A percentile compares a stretch with the other conserved stretches of the same genome.
phyloP scores from a whole-genome alignment of 2,797 vertebrate genomes.

The Adelosebastes latens region DNA sequence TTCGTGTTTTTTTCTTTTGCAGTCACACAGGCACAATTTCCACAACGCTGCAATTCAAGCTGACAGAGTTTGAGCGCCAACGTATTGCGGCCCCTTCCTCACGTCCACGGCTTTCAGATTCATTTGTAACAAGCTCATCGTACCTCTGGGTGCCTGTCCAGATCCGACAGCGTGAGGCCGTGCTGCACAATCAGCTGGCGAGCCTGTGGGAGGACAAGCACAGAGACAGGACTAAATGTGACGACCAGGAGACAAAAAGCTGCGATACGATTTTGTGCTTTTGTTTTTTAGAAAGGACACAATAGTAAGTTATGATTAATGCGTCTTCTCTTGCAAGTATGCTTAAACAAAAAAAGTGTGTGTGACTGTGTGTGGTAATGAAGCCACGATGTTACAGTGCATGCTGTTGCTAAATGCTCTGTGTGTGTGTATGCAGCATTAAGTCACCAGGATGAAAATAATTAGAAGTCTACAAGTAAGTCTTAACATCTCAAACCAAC shows the following conservation, averaged over 20 bases:
- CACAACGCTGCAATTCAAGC: background rate
- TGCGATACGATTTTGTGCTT: accelerated
- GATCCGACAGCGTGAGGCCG: conserved; percentile 90
- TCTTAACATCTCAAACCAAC: conserved; percentile 65
- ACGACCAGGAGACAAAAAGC: background rate
- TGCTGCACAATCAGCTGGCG: conserved; percentile 96
- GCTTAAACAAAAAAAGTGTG: background rate
- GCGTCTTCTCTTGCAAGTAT: background rate
- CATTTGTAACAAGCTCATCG: conserved; percentile 3
- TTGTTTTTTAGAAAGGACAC: background rate
- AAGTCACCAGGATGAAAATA: background rate
- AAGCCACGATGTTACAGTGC: background rate
- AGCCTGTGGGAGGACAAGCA: conserved; percentile 81
- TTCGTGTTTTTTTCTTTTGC: background rate
- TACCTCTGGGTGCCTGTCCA: conserved; percentile 97
- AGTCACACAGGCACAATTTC: background rate
- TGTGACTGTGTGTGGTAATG: background rate
- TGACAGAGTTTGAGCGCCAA: background rate
- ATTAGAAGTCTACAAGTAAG: background rate
- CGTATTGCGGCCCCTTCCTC: background rate
- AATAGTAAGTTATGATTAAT: background rate
- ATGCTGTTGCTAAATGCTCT: background rate
- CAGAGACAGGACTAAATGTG: background rate
- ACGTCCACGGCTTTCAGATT: background rate
- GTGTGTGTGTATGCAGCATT: background rate